Evolutionary conservation across 2,797 vertebrate genomes (phyloP).

Genomic region (Labroides dimidiatus): DNA sequence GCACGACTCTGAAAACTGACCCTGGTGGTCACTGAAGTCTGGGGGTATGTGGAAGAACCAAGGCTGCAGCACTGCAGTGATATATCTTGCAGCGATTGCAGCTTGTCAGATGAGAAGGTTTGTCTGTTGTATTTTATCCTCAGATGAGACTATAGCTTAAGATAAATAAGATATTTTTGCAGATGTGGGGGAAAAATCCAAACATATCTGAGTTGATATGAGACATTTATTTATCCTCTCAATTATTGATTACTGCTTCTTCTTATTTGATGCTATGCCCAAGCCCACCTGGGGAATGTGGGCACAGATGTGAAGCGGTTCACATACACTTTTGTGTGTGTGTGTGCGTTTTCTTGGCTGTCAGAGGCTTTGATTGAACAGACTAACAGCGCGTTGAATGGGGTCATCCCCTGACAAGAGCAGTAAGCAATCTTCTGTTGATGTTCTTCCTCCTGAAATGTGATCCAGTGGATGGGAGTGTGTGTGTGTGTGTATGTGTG

Average conservation of each 20-base stretch:
- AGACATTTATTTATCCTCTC: conserved; percentile 32
- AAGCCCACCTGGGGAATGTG: conserved; percentile 56
- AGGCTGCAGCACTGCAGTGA: conserved; percentile 9
- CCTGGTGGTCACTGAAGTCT: conserved; percentile 67
- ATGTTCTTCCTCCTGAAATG: conserved; percentile 69
- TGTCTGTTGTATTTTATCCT: neutral
- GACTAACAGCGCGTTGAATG: conserved; percentile 50
- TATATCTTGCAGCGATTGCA: neutral
- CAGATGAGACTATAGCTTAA: neutral
- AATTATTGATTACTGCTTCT: conserved; percentile 31
- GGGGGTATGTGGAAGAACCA: conserved; percentile 42
- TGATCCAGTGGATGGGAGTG: conserved; percentile 21
- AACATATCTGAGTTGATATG: neutral
- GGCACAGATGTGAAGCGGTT: conserved; percentile 36
- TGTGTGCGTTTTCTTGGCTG: conserved; percentile 51
- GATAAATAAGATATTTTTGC: too few relatives aligned
- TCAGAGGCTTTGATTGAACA: conserved; percentile 59
- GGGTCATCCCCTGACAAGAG: conserved; percentile 62
- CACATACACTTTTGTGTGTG: conserved; percentile 25
- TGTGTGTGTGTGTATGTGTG: conserved; percentile 7
- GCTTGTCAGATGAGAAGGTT: neutral
- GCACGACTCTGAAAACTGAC: conserved; percentile 77
- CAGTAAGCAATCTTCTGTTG: conserved; percentile 62
- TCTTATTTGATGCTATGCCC: conserved; percentile 26
- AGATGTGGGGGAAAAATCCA: neutral